Base-by-base conservation (phyloP, 2,888 invertebrate species). In the Patella caerulea region DNA sequence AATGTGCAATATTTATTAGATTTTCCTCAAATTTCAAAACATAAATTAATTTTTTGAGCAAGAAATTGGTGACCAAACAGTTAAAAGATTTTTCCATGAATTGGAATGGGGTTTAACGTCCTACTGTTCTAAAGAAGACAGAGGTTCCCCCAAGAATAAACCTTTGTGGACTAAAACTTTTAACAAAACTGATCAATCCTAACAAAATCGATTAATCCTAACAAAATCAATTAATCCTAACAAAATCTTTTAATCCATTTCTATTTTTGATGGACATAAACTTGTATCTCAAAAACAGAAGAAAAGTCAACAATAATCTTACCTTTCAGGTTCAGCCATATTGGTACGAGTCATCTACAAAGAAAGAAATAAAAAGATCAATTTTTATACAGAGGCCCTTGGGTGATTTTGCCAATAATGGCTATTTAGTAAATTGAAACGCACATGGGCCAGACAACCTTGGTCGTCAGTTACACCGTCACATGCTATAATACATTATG, bases 321-420 rank as follows among this genome's bases (percentile, higher is more conserved):
- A 82, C 83, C 77, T 82, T 73, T 83, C 83, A 74, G 83, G 79
- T 75, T 84, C 84, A 70, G 84, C 81, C 84, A 84, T 84, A 55
- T 71, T 78, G 45, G 52, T 24, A 54, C 17, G 56, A 74, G 7
- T 53, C 17, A 56, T 53, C 71, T 74, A 72, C 71, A 77, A 71
- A 29, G 59, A 19, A 56, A 72, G 15, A 54, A 15, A 71, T 69
- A 70, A n/a, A 34, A 72, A 65, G 45, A 45, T 45, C 45, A 45
- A 71, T 71, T 24, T 17, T 34, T 29, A 17, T 29, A 24, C 29
- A 7, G 5, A 15, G n/a, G 71, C 45, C 19, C n/a, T 52, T 17
- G 24, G 52, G 55, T 54, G 70, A 69, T 70, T 75, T 69, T 75
- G 52, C 59, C 74, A 65, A 74, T 65, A 59, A 65, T 74, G 59